A percentile compares a stretch with the other conserved stretches of the same genome.
phyloP scores from a whole-genome alignment of 2,888 invertebrate genomes.

The Morpho helenor region DNA sequence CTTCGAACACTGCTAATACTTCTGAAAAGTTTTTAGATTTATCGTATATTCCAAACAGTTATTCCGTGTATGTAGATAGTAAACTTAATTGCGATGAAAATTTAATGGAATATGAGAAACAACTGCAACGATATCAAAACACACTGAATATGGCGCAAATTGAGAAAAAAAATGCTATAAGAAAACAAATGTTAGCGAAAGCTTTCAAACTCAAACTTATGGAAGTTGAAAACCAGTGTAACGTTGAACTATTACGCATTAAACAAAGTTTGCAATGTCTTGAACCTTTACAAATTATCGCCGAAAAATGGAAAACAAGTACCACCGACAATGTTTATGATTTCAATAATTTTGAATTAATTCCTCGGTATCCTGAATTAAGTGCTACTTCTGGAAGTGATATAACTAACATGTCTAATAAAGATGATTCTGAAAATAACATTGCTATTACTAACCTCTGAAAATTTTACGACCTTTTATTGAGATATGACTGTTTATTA shows the following conservation, averaged over 20 bases:
- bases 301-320: constrained; percentile 57
- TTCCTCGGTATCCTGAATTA: constrained; percentile 58
- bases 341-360: constrained; percentile 51
- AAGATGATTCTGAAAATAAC: constrained; percentile 35
- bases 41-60: constrained; percentile 34
- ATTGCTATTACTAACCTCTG: constrained; percentile 21
- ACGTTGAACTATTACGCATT: constrained; percentile 63
- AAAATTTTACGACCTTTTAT: too few species aligned
- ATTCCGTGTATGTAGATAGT: constrained; percentile 49
- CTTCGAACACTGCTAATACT: constrained; percentile 28
- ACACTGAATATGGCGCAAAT: constrained; percentile 66
- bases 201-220: constrained; percentile 63
- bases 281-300: constrained; percentile 63
- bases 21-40: constrained; percentile 29
- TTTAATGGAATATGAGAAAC: constrained; percentile 67
- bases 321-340: constrained; percentile 44
- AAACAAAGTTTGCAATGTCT: constrained; percentile 70
- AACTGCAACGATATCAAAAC: constrained; percentile 65
- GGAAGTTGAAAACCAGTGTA: constrained; percentile 73
- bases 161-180: constrained; percentile 68
- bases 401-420: constrained; percentile 31
- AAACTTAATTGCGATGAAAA: constrained; percentile 59
- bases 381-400: constrained; percentile 42
- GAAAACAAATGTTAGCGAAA: constrained; percentile 70
- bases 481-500: too few species aligned